A percentile compares a stretch with the other conserved stretches of the same genome.
Evolutionary conservation across 2,797 vertebrate species (phyloP).

Genomic region (Chromobotia macracanthus): DNA sequence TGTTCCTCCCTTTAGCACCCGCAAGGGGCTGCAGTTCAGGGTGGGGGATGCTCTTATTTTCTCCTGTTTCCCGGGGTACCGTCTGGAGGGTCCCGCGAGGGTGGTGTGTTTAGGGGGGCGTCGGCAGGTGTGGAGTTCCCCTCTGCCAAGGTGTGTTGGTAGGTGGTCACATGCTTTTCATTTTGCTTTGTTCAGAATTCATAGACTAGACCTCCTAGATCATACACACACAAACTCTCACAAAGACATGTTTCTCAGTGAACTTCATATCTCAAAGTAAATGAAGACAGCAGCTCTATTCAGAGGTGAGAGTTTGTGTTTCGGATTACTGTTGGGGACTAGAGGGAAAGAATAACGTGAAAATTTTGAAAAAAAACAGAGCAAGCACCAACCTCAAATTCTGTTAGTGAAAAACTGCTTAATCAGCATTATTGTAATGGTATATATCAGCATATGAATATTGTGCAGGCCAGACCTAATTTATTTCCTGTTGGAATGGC

Average conservation of each 20-base stretch:
- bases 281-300: constrained; percentile 5
- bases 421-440: constrained; percentile 29
- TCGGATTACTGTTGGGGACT: not conserved
- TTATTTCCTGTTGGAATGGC: constrained; percentile 37
- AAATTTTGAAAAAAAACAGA: not conserved
- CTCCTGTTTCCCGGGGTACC: constrained; percentile 97
- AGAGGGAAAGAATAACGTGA: not conserved
- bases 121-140: constrained; percentile 98
- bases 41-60: constrained; percentile 92
- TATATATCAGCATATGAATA: constrained; percentile 24
- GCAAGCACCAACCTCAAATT: not conserved
- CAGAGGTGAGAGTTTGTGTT: constrained; percentile 44
- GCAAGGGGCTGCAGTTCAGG: constrained; percentile 93
- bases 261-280: constrained; percentile 11
- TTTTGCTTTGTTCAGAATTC: constrained; percentile 82
- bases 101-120: constrained; percentile 98
- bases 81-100: constrained; percentile 89
- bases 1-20: constrained; percentile 91
- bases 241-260: not conserved
- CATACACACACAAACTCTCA: not conserved
- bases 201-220: constrained; percentile 13
- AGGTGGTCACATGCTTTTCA: constrained; percentile 97
- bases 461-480: constrained; percentile 38
- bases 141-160: constrained; percentile 99
- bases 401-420: constrained; percentile 1